Base-by-base conservation (phyloP, 2,888 invertebrate genomes). In the Vesta saturnalis region DNA sequence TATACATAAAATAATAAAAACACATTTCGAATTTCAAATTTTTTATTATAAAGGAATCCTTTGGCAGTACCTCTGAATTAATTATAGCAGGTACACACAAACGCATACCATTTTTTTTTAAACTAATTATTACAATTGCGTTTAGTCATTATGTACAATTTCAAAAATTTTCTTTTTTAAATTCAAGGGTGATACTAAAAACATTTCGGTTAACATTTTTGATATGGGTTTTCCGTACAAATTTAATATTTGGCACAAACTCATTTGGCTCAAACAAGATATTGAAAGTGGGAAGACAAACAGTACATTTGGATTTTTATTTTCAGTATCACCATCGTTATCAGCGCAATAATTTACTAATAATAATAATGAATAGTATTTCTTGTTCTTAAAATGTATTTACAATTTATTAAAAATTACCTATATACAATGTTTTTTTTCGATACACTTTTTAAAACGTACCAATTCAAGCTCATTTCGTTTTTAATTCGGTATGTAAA, bases 41-140 rank as follows among this genome's bases (percentile, higher is more conserved):
- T 57, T 67, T 72, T 72, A 65, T 70, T 72, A 72, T 68, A 73
- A 73, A 70, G 71, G 72, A 67, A 70, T 72, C 70, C 64, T 73
- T 71, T 72, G 70, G 73, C 72, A 72, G 73, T 73, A 73, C 72
- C 67, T 58, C 67, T 63, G 54, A 67, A 67, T 63, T 52, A 60
- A 57, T 62, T 61, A 57, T 67, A 67, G 61, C 67, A 58, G 66
- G 66, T 66, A 66, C 66, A 66, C 66, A 59, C 66, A 66, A 60
- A 66, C 60, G 66, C 46, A 61, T 67, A 67, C 67, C 67, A 57
- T 52, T 67, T 47, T 21, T 47, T 16, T 47, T 43, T 43, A 60
- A 39, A 62, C 60, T 61, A 61, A 18, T 67, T 47, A 61, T 57
- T 67, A 62, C 56, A 62, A 58, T 39, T 49, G 47, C 47, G 47